Conservation (phyloP, 2,797 vertebrate genomes). For the Ctenosaura bakeri region DNA sequence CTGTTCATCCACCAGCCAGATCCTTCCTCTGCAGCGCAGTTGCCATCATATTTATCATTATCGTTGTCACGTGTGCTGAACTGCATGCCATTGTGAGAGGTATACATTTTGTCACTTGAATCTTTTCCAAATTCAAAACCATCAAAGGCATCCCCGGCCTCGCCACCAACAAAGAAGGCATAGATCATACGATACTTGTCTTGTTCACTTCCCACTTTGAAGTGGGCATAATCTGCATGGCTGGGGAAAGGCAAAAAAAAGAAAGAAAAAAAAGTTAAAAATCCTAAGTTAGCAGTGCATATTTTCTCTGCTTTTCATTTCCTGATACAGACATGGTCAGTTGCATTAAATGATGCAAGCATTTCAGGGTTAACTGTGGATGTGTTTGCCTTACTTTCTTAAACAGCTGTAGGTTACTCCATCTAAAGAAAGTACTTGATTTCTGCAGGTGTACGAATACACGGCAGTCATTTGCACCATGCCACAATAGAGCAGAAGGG, state of each 20-base stretch:
- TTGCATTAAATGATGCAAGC: neutral
- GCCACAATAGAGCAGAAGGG: neutral
- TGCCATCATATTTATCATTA: constrained; percentile 90
- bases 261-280: neutral
- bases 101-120: constrained; percentile 90
- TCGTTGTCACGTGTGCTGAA: constrained; percentile 94
- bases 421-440: neutral
- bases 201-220: constrained; percentile 85
- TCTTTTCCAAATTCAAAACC: constrained; percentile 91
- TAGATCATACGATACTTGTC: constrained; percentile 93
- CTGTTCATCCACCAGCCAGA: constrained; percentile 99
- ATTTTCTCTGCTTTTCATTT: neutral
- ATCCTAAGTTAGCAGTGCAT: neutral
- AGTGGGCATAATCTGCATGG: constrained; percentile 90
- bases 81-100: constrained; percentile 92
- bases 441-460: neutral
- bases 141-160: constrained; percentile 93
- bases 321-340: neutral
- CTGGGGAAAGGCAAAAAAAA: constrained; percentile 74
- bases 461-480: neutral
- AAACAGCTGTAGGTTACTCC: neutral
- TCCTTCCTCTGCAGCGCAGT: constrained; percentile 92
- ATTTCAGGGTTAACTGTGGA: constrained; percentile 17
- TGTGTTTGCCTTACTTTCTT: neutral
- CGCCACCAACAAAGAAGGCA: constrained; percentile 86